Evolutionary conservation across 2,113 vertebrate species (phyloP).

Genomic region (Perca schrenkii): DNA sequence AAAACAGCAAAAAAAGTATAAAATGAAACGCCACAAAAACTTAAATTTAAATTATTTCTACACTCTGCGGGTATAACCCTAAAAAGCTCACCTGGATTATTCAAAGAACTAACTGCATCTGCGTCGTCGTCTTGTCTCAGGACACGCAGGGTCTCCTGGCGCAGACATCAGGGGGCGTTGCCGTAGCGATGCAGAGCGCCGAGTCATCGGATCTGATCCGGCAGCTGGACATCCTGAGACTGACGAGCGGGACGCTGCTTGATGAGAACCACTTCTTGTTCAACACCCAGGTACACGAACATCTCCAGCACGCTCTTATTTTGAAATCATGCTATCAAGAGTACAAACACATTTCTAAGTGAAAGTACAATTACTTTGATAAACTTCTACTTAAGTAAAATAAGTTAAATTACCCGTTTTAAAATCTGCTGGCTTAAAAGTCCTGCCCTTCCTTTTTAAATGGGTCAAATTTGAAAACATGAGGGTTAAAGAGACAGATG

Average conservation of each 20-base stretch:
- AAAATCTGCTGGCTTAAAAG: too few relatives aligned
- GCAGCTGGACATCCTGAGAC: slow-evolving; percentile 41
- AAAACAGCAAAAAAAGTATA: too few relatives aligned
- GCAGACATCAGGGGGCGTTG: background rate
- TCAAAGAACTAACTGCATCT: background rate
- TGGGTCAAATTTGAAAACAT: too few relatives aligned
- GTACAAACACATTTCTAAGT: too few relatives aligned
- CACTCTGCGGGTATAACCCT: too few relatives aligned
- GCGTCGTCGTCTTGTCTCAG: slow-evolving; percentile 19
- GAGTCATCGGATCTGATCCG: slow-evolving; percentile 29
- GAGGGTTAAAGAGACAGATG: too few relatives aligned
- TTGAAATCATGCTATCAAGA: background rate
- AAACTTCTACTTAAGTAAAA: too few relatives aligned
- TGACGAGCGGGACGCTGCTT: background rate
- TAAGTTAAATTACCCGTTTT: too few relatives aligned
- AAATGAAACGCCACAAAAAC: too few relatives aligned
- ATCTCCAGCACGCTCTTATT: background rate
- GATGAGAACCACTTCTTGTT: background rate
- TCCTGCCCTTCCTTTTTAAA: too few relatives aligned
- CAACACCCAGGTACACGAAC: slow-evolving; percentile 24
- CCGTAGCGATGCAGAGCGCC: slow-evolving; percentile 2
- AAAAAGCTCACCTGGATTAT: background rate
- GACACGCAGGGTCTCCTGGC: slow-evolving; percentile 23
- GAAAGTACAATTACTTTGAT: too few relatives aligned
- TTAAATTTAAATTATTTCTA: too few relatives aligned